Evolutionary conservation across 2,888 invertebrate genomes (phyloP), one percentile per base, ranked within the genome.

Genomic region (Nemapogon koenigi): DNA sequence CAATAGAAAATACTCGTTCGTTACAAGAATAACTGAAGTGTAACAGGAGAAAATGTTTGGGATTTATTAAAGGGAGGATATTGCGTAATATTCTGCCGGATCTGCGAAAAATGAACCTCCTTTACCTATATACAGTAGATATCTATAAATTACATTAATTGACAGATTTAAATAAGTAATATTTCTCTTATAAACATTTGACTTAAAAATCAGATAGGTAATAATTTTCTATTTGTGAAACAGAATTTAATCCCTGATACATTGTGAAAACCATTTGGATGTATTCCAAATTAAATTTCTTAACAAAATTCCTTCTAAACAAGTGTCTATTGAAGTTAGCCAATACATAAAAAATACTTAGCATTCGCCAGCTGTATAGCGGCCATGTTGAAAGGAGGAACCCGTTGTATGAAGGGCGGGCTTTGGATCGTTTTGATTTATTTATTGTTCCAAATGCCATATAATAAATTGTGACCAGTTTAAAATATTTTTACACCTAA

Each of bases 351-450:
- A 31, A 31, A 31, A 3, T 3, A n/a, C 17, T 31, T 16, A n/a
- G 31, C 31, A 31, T 7, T 16, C 31, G 11, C 17, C 4, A n/a
- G 16, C 16, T 16, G 16, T n/a, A n/a, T n/a, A n/a, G 33, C 33
- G 33, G 33, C 33, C 33, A 33, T 33, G n/a, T 17, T 33, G 30
- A 30, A n/a, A n/a, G 19, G 33, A 19, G 33, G 19, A n/a, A 33
- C 18, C n/a, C 16, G n/a, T 4, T 33, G n/a, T 19, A 19, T 16
- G 10, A 19, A 17, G 33, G 19, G 19, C 10, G 19, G 33, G n/a
- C 28, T 10, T 7, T 22, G 22, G 22, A 6, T 22, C 22, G 4
- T 22, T 22, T 7, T 22, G 22, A 22, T 22, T 22, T 22, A 22
- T 6, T 22, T 7, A 10, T 22, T 22, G 22, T 22, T 22, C 22